phyloP scores from a whole-genome alignment of 2,888 invertebrate species.

The Cantharis lateralis region DNA sequence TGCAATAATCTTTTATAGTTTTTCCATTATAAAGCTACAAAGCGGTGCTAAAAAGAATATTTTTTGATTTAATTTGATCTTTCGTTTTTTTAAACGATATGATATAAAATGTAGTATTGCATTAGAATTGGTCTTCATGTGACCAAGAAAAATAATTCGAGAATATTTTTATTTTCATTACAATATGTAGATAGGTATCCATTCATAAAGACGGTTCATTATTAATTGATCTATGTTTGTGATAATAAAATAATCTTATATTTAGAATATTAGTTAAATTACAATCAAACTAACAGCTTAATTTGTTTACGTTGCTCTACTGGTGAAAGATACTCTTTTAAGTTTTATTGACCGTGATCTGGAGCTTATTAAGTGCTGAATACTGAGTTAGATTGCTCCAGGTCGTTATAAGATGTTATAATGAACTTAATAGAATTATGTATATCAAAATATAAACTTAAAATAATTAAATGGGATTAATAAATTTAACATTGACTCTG shows the following conservation, averaged over 20 bases:
- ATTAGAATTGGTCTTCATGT: too few species aligned
- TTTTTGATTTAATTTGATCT: too few species aligned
- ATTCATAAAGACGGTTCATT: too few species aligned
- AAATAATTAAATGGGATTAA: neutral
- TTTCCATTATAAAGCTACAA: too few species aligned
- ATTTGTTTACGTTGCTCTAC: constrained; percentile 20
- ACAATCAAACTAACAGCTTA: neutral
- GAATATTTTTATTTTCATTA: too few species aligned
- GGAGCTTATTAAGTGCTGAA: constrained; percentile 22
- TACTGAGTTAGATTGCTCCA: constrained; percentile 8
- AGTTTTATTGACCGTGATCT: constrained; percentile 27
- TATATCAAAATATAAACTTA: neutral
- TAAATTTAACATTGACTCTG: neutral
- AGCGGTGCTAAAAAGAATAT: too few species aligned
- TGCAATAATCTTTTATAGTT: too few species aligned
- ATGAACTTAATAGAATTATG: neutral
- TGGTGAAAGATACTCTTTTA: constrained; percentile 6
- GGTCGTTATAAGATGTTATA: constrained; percentile 5
- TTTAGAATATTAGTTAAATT: neutral
- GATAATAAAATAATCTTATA: neutral
- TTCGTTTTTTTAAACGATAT: too few species aligned
- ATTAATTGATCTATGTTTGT: too few species aligned
- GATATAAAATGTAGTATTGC: too few species aligned
- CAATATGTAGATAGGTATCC: too few species aligned
- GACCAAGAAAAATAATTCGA: too few species aligned